phyloP scores from a whole-genome alignment of 2,797 vertebrate genomes.

The Gymnoscopelus braueri region DNA sequence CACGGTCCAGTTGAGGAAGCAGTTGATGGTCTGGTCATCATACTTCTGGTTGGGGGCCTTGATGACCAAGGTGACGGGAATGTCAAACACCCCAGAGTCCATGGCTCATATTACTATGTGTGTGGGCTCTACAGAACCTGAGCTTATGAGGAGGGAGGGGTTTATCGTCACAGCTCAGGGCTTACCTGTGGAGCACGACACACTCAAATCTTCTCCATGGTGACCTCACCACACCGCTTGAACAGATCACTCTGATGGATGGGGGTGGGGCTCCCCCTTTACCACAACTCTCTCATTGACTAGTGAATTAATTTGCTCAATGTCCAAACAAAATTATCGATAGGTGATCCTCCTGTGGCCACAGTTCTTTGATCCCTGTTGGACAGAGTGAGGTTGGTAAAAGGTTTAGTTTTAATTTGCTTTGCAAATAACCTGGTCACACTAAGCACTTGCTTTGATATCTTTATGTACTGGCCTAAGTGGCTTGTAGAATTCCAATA shows the following conservation, averaged over 20 bases:
- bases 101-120: conserved; percentile 75
- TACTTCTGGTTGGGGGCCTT: conserved; percentile 97
- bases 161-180: conserved; percentile 45
- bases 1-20: conserved; percentile 95
- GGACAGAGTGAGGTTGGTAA: conserved; percentile 1
- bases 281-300: conserved; percentile 48
- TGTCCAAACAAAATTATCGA: not conserved
- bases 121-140: conserved; percentile 43
- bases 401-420: not conserved
- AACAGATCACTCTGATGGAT: conserved; percentile 15
- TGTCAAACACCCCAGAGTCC: conserved; percentile 85
- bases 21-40: conserved; percentile 94
- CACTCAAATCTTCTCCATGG: conserved; percentile 55
- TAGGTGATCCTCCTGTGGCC: conserved; percentile 8
- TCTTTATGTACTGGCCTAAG: not conserved
- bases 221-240: conserved; percentile 25
- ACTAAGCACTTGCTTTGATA: not conserved
- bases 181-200: conserved; percentile 47
- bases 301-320: not conserved
- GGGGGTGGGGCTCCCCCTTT: conserved; percentile 25
- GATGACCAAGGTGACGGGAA: conserved; percentile 92
- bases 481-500: no score
- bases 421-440: not conserved
- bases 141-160: conserved; percentile 17
- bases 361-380: conserved; percentile 27